Evolutionary conservation across 2,797 vertebrate genomes (phyloP).

Genomic region (Chromobotia macracanthus): DNA sequence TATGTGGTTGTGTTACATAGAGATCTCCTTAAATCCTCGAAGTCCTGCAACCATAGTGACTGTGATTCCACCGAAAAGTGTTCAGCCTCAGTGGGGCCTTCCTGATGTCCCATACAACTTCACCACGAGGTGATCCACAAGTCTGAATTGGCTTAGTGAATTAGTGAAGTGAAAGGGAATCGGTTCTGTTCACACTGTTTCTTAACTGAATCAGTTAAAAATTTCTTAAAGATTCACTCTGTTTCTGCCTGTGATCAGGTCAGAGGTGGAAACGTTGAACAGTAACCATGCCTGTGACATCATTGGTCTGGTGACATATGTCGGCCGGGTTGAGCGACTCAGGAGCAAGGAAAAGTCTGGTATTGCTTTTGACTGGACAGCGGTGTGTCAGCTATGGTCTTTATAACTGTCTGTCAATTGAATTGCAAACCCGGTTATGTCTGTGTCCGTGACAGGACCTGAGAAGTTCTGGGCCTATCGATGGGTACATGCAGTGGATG

Average conservation of each 20-base stretch:
- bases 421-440: neutral
- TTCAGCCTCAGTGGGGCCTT: constrained; percentile 87
- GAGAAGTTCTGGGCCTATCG: constrained; percentile 92
- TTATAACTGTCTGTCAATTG: neutral
- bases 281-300: constrained; percentile 83
- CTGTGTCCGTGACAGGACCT: constrained; percentile 69
- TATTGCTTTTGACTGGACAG: constrained; percentile 46
- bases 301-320: constrained; percentile 89
- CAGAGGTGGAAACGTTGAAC: constrained; percentile 76
- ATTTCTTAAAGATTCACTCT: neutral
- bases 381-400: neutral
- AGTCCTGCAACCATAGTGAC: constrained; percentile 81
- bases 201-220: neutral
- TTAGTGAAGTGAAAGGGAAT: neutral
- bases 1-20: constrained; percentile 65
- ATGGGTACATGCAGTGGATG: constrained; percentile 88
- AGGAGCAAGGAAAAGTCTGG: constrained; percentile 80
- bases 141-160: no score
- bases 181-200: neutral
- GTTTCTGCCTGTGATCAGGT: constrained; percentile 62
- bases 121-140: constrained; percentile 76
- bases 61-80: constrained; percentile 82
- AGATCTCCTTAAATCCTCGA: constrained; percentile 86
- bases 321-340: constrained; percentile 86
- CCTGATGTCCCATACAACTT: constrained; percentile 86